Base-by-base conservation (phyloP, 2,113 vertebrate species). In the Actenoides hombroni region DNA sequence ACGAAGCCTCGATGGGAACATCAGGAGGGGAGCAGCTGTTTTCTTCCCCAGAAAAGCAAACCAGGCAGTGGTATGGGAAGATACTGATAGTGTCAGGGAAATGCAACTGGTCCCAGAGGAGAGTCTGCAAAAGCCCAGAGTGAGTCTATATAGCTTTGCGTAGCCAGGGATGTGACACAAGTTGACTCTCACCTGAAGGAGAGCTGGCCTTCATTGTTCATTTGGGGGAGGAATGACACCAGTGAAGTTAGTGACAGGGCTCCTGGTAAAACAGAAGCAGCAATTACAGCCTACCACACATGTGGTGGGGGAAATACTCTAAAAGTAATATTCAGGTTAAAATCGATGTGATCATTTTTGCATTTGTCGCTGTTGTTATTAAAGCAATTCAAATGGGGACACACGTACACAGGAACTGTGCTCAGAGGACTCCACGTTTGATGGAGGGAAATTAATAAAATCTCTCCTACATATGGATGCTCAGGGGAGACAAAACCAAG, bases 81-180 rank as follows among this genome's bases (percentile, higher is more conserved):
- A 5, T 31, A 74, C 28, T 6, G 1, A 53, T 0, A 65, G 49
- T 1, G 5, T 24, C 31, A 64, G 3, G 5, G 13, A 59, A 83
- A 64, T 31, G 20, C 40, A 90, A 13, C 28, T 8, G 20, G 37
- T 60, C 64, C 53, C 14, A 59, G 29, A n/a, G 4, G 4, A 48
- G 48, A 67, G 28, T 10, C 37, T 70, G 21, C 67, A 84, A 60
- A 83, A 81, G 46, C 67, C 73, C 14, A 3, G 6, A 10, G 11
- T 81, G 8, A 83, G 24, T 20, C 40, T 24, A 26, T 4, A 42
- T 1, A 77, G 35, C 19, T 77, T 31, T 83, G 40, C 17, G 26
- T 5, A 54, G 19, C 37, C 48, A 78, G 12, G 26, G 24, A 17
- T 12, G 25, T 51, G 61, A 80, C 21, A 51, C 25, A 44, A 49